Conservation (phyloP, 2,888 invertebrate genomes). For the Ichneumon xanthorius region DNA sequence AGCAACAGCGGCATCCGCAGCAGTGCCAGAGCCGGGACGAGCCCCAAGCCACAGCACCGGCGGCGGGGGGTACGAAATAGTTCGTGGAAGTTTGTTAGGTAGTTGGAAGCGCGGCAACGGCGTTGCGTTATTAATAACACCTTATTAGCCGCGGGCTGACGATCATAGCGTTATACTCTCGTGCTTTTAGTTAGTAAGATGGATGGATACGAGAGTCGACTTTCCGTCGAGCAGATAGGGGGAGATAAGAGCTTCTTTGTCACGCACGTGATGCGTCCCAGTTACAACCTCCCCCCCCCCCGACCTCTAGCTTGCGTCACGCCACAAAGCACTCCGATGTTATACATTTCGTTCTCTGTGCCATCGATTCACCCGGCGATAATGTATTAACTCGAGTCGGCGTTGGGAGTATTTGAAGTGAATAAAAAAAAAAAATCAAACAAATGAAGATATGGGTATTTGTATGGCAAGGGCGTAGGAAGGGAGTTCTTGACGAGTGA, state of each 20-base stretch:
- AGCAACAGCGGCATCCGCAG: background rate
- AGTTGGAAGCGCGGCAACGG: conserved; percentile 72
- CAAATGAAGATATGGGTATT: too few relatives aligned
- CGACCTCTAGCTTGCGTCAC: background rate
- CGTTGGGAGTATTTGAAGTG: too few relatives aligned
- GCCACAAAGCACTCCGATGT: background rate
- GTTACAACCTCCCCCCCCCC: background rate
- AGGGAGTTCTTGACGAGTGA: too few relatives aligned
- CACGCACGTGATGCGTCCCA: background rate
- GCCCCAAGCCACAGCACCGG: conserved; percentile 22
- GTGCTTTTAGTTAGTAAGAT: conserved; percentile 69
- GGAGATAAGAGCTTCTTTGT: conserved; percentile 42
- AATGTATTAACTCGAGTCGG: too few relatives aligned
- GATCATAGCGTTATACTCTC: conserved; percentile 67
- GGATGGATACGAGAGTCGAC: conserved; percentile 74
- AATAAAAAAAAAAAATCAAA: too few relatives aligned
- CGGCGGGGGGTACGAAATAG: conserved; percentile 35
- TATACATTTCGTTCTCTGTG: background rate
- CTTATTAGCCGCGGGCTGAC: conserved; percentile 77
- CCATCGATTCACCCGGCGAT: too few relatives aligned
- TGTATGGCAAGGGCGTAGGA: too few relatives aligned
- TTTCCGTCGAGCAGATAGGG: conserved; percentile 63
- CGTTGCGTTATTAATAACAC: conserved; percentile 79
- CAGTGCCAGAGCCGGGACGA: conserved; percentile 1
- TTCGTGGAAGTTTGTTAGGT: conserved; percentile 50